Evolutionary conservation across 2,888 invertebrate species (phyloP), one percentile per base, ranked within the genome.

Genomic region (Drosophila monieri): DNA sequence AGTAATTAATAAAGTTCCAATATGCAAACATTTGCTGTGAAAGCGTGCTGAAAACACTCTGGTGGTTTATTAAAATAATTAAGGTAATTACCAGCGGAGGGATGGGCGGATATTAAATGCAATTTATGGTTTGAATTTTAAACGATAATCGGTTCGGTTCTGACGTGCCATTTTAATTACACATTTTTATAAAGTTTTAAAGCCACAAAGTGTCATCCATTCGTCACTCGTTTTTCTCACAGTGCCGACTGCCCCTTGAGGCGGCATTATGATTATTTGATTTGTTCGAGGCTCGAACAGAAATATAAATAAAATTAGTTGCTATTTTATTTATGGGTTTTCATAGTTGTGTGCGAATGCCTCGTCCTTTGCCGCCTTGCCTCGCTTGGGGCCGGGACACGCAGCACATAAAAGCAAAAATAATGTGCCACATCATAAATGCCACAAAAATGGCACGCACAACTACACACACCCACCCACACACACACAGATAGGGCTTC

Each of bases 281-380:
- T 85, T 81, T 79, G 69, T 66, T 70, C 49, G 74, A 65, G 54
- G 47, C 53, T 41, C 49, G 41, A 65, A 47, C 15, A 39, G 44
- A 59, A 49, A 58, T 72, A 84, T 88, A 89, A 88, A 89, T 85
- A 88, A 89, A 89, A 88, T 88, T 88, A 89, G 85, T 88, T 85
- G 77, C 75, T 80, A 78, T 80, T 88, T 87, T 88, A 87, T 88
- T 87, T 88, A 88, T 83, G 76, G 66, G 62, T 59, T 67, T 71
- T 67, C 64, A 48, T 65, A 65, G 64, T 56, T 59, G 8, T 52
- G 35, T 58, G 47, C 27, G 61, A 21, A 43, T 60, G 44, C 53
- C 55, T 49, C 18, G 30, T 53, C 62, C 47, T 18, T 18, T 18
- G 18, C 18, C 18, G 18, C 18, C 18, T 43, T 53, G 61, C 53